Percentiles rank a stretch among this genome's conserved stretches.
phyloP scores from a whole-genome alignment of 2,888 invertebrate genomes.

The Heliconius charithonia region DNA sequence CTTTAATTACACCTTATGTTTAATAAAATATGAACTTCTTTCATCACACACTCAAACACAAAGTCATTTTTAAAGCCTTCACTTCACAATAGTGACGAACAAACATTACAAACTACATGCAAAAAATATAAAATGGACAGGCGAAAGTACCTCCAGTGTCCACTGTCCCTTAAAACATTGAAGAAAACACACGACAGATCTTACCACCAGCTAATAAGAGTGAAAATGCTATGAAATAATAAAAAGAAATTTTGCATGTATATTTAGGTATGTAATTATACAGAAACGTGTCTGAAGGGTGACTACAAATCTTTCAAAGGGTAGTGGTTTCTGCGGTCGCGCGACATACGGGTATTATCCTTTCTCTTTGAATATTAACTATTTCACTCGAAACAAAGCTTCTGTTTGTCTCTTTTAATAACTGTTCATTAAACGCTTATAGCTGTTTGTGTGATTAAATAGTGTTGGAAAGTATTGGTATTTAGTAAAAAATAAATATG shows the following conservation, averaged over 20 bases:
- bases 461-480: neutral
- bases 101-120: neutral
- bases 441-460: neutral
- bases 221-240: conserved; percentile 7
- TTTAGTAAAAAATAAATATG: neutral
- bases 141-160: conserved; percentile 4
- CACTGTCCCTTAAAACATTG: conserved; percentile 12
- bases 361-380: conserved; percentile 51
- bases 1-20: neutral
- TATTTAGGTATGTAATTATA: conserved; percentile 25
- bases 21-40: conserved; percentile 1
- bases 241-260: conserved; percentile 20
- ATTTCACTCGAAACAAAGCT: conserved; percentile 35
- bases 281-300: conserved; percentile 48
- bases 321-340: conserved; percentile 53
- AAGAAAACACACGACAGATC: conserved; percentile 6
- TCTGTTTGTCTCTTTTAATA: conserved; percentile 28
- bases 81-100: conserved; percentile 7
- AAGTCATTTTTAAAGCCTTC: neutral
- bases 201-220: conserved; percentile 7
- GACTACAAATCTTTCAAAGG: conserved; percentile 58
- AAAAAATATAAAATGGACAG: conserved; percentile 25
- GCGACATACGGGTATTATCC: conserved; percentile 57
- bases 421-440: conserved; percentile 29
- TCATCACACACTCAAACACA: neutral